Base-by-base conservation (phyloP, 2,113 vertebrate genomes). In the Laticauda colubrina region DNA sequence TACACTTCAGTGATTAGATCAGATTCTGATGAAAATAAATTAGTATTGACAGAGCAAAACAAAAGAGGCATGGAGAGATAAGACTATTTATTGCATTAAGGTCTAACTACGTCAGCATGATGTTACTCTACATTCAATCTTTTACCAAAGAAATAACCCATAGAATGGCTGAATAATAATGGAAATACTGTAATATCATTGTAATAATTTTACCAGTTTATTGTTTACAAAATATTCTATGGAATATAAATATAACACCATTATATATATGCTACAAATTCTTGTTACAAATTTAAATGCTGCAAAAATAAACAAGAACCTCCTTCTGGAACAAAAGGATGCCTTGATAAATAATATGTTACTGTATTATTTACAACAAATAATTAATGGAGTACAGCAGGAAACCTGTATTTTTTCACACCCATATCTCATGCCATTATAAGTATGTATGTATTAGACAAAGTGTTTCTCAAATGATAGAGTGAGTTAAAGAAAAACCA, bases 141-240 rank as follows among this genome's bases (percentile, higher is more conserved):
- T 81, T 54, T 48, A 53, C 53, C 20, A 24, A 21, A 55, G 11
- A 64, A 54, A 24, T 56, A 88, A 91, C 6, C 8, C 8, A 29
- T 23, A 11, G 75, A 34, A 43, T 18, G 4, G 4, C 6, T 75
- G 2, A 53, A 43, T 56, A 24, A 11, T 87, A 48, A 91, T 57
- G 39, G 51, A 93, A 91, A 91, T 57, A 56, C 18, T 92, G 54
- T 45, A 85, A 81, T 57, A 64, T 57, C 18, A 89, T n/a, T 64
- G 75, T n/a, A 61, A 56, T 29, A 64, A 26, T 75, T n/a, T 5
- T 39, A 24, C 26, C 34, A n/a, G 55, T 69, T 10, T 59, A 29
- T 7, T 81, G 54, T 57, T 89, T 57, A 53, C 54, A 92, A 85
- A 89, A 56, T 57, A 48, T 81, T 56, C 24, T 48, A 92, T 51